phyloP scores from a whole-genome alignment of 1,140 invertebrate species.

The Atta texana region DNA sequence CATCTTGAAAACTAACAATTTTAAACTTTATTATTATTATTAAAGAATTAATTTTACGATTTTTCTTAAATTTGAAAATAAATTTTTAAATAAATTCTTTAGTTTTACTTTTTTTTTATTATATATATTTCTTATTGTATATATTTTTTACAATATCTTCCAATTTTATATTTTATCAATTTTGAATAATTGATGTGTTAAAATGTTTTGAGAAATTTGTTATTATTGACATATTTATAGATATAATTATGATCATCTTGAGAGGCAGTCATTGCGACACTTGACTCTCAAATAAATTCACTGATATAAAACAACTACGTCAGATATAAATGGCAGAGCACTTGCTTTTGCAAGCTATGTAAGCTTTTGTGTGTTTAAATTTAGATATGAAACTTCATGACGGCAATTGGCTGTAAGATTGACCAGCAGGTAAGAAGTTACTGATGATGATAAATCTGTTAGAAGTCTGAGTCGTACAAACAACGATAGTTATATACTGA shows the following conservation, averaged over 20 bases:
- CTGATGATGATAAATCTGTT: conserved; percentile 13
- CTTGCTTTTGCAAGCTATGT: conserved; percentile 14
- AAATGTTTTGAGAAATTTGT: conserved; percentile 2
- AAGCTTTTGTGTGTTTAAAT: conserved; percentile 43
- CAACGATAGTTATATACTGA: conserved; percentile 14
- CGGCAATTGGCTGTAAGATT: conserved; percentile 1
- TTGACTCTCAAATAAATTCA: background rate
- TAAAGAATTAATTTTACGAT: background rate
- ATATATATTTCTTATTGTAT: background rate
- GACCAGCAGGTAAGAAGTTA: conserved; percentile 43
- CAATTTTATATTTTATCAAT: background rate
- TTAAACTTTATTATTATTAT: too few species aligned
- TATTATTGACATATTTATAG: background rate
- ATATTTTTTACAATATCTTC: background rate
- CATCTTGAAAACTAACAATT: background rate
- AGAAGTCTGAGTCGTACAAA: background rate
- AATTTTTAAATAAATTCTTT: background rate
- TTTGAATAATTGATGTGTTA: conserved; percentile 3
- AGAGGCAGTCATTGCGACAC: background rate
- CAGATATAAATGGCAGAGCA: conserved; percentile 39
- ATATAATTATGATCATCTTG: conserved; percentile 2
- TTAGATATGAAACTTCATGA: conserved; percentile 27
- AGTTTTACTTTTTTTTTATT: background rate
- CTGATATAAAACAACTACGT: background rate
- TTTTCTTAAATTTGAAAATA: background rate